These are phyloP conservation scores for Ecliptopera silaceata DNA, from an alignment of 2,888 invertebrate genomes.

Conservation along the genomic window DNA sequence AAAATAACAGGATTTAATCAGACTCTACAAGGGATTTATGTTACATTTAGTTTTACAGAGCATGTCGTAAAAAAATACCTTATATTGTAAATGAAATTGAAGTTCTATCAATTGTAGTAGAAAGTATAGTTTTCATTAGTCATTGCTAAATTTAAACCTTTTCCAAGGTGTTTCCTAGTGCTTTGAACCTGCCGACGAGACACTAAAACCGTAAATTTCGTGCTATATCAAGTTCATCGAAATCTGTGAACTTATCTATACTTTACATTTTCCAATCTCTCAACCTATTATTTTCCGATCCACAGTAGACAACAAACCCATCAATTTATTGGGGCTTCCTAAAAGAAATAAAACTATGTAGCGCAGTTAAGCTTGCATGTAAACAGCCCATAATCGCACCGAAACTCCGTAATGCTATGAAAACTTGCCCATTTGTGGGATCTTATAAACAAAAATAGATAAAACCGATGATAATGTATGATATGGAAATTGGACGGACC, in stretches of 20 bases:
- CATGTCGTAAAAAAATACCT: too few species aligned
- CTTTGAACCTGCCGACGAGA: too few species aligned
- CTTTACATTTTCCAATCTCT: conserved; percentile 21
- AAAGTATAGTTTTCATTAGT: too few species aligned
- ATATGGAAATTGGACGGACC: conserved; percentile 57
- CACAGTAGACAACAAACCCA: conserved; percentile 26
- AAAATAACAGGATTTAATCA: too few species aligned
- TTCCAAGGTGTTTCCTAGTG: too few species aligned
- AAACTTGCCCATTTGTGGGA: conserved; percentile 69
- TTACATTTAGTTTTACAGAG: too few species aligned
- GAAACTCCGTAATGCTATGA: conserved; percentile 63
- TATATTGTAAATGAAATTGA: too few species aligned
- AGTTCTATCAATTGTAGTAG: too few species aligned
- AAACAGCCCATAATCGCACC: conserved; percentile 72
- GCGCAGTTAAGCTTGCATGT: conserved; percentile 64
- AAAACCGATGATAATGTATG: conserved; percentile 52
- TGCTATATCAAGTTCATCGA: background rate
- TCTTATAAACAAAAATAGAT: conserved; percentile 67
- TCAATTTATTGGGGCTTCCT: conserved; percentile 30
- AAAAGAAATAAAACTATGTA: conserved; percentile 38
- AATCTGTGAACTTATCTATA: background rate
- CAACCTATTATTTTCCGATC: conserved; percentile 23
- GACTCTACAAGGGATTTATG: too few species aligned
- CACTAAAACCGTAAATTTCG: background rate
- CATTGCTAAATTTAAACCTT: too few species aligned